Evolutionary conservation across 2,888 invertebrate species (phyloP), one percentile per base, ranked within the genome.

Genomic region (Polia nebulosa): DNA sequence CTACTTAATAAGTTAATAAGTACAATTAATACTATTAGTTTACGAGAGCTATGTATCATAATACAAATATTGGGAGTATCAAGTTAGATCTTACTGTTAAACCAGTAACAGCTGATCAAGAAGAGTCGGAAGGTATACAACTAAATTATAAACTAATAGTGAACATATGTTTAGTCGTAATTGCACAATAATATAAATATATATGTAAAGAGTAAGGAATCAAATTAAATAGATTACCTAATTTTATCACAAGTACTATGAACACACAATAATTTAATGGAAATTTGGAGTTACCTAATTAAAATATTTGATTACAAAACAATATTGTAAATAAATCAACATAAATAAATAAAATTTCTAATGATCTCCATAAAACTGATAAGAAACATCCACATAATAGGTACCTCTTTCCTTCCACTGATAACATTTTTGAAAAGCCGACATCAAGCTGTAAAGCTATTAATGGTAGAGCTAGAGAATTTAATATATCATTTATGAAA

Each of bases 361-460:
- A 86, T 84, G 82, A 82, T 84, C 75, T 85, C 68, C 63, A 75
- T 82, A 78, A 79, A 84, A 81, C 72, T 78, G 77, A 79, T 85
- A 84, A 80, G 77, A 72, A 79, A 94, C 93, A 94, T 94, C 92
- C 92, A 94, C 91, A 93, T 91, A 92, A 94, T 91, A 94, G 91
- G 93, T 94, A 94, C 94, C 94, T 93, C 93, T 91, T 92, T 93
- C 91, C 92, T 92, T 94, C 94, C 95, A 94, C 87, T 90, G 94
- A 91, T 90, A 94, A 94, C 93, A 94, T 94, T 93, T 95, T 94
- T 93, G 92, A 92, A 93, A 94, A 95, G 94, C 93, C 92, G 94
- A 95, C 94, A 94, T 95, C 94, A 92, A 93, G 93, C 93, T 93
- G 94, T 94, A 92, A 93, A 92, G 88, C 95, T 94, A 95, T 89